Base-by-base conservation (phyloP, 2,113 vertebrate genomes). In the Rousettus leschenaultii region DNA sequence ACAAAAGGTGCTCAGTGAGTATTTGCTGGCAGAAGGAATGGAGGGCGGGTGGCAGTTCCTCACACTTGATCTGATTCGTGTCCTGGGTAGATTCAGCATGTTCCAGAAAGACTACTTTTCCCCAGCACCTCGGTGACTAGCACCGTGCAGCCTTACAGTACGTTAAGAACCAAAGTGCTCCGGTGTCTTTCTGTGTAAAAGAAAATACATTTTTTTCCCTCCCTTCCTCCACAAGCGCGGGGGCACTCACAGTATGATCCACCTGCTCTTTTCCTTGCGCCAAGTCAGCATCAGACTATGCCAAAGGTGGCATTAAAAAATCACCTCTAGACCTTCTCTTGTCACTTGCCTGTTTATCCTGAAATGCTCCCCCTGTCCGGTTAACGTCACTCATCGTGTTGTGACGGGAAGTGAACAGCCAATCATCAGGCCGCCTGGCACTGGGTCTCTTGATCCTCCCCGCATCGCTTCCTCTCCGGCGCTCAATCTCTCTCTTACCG, bases 91-190 rank as follows among this genome's bases (percentile, higher is more conserved):
- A 55, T 35, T 35, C 3, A 35, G 59, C 13, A 1, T 22, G 21
- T n/a, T 26, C 28, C 19, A 53, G 63, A 84, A 70, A 66, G 57
- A 12, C 10, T 11, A 48, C 38, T 80, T 40, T 73, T 73, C 28
- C 86, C 33, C 21, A 63, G 35, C 22, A 40, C 48, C 33, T 80
- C 65, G 22, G 26, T 65, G 59, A 84, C 55, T 15, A 68, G 38
- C 21, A 21, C 6, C 48, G 7, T 10, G 35, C 7, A n/a, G 40
- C 28, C n/a, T 30, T 57, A 33, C 0, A 55, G 48, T 12, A 63
- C 26, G 75, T n/a, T 30, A 73, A 68, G 95, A 94, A 85, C 8
- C 40, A 91, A 80, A 94, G 66, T 21, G 43, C 7, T 14, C 61
- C 43, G 40, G 6, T 38, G 35, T 75, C 43, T 51, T 66, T 89